Percentiles rank a stretch among this genome's conserved stretches.
phyloP scores from a whole-genome alignment of 2,888 invertebrate species.

The Protonemura montana region DNA sequence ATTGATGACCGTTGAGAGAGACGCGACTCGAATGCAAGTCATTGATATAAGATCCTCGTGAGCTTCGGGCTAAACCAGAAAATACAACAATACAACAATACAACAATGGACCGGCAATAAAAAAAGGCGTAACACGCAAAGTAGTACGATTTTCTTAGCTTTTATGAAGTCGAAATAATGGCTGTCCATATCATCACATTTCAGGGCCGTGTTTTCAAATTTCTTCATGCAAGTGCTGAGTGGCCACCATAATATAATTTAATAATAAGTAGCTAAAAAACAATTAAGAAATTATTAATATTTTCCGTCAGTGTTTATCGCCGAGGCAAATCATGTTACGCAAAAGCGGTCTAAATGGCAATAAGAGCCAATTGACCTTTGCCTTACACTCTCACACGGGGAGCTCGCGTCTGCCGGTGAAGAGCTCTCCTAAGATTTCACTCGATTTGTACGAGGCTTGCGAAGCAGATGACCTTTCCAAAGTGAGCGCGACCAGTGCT shows the following conservation, averaged over 20 bases:
- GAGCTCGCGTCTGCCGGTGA: background rate
- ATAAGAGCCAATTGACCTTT: conserved; percentile 23
- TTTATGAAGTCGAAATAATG: too few species aligned
- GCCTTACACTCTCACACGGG: background rate
- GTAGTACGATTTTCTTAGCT: too few species aligned
- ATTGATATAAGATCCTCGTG: background rate
- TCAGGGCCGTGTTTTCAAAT: too few species aligned
- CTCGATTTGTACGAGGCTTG: background rate
- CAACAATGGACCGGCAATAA: background rate
- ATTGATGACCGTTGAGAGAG: background rate
- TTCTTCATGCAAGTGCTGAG: too few species aligned
- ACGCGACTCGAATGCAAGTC: background rate
- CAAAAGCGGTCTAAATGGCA: background rate
- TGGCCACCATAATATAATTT: background rate
- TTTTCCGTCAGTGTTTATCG: background rate
- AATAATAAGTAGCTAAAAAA: background rate
- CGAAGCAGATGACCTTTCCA: background rate
- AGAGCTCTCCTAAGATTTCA: background rate
- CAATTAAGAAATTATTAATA: background rate
- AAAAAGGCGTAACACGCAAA: background rate
- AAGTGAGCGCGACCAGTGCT: background rate
- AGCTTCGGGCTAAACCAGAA: background rate
- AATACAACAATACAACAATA: background rate
- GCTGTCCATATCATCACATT: too few species aligned
- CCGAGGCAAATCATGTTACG: background rate